These are phyloP conservation scores for Mustelus asterias DNA, from an alignment of 2,113 vertebrate species.

Conservation along the genomic window DNA sequence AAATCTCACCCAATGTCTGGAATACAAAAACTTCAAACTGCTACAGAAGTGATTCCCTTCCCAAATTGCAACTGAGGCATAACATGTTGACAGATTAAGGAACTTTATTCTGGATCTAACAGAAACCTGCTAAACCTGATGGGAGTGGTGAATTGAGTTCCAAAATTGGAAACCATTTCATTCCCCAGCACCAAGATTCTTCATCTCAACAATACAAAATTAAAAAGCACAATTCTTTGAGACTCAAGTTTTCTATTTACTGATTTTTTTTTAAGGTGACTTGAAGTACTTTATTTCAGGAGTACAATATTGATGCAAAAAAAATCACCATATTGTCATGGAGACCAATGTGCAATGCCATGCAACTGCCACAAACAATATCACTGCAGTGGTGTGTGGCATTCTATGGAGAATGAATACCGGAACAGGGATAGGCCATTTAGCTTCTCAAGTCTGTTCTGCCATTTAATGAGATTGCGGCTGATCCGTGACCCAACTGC, in stretches of 20 bases:
- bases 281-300: background rate
- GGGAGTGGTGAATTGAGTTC: background rate
- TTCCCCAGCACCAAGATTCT: background rate
- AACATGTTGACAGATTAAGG: background rate
- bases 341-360: background rate
- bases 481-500: too few relatives aligned
- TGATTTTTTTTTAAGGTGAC: background rate
- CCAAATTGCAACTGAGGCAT: background rate
- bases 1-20: background rate
- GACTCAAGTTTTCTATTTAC: background rate
- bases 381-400: background rate
- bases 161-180: background rate
- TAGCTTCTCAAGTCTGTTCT: too few relatives aligned
- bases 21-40: background rate
- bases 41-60: background rate
- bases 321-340: background rate
- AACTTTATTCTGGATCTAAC: background rate
- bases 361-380: too few relatives aligned
- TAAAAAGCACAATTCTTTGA: background rate
- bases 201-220: background rate
- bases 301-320: background rate
- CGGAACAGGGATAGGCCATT: too few relatives aligned
- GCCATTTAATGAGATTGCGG: too few relatives aligned
- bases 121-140: too few relatives aligned
- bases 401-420: background rate